Evolutionary conservation across 2,113 vertebrate species (phyloP).

Genomic region (Mormoops blainvillei): DNA sequence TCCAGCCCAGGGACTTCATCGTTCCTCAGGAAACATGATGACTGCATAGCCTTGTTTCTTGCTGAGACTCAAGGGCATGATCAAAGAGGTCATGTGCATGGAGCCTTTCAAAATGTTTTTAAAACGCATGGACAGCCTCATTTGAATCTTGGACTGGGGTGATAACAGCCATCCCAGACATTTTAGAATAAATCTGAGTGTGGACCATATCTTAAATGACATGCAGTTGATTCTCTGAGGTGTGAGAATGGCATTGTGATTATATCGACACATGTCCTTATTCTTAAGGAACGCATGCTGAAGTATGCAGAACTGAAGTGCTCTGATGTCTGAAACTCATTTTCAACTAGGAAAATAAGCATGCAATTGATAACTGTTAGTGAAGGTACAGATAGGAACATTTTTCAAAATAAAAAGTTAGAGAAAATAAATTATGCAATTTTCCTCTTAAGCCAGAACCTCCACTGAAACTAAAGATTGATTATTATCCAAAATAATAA

Average conservation of each 20-base stretch:
- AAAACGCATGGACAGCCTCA: background rate
- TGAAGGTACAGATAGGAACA: background rate
- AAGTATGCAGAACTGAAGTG: background rate
- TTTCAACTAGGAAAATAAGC: background rate
- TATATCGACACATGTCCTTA: background rate
- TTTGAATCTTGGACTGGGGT: background rate
- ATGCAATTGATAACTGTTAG: background rate
- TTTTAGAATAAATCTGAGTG: background rate
- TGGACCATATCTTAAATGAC: background rate
- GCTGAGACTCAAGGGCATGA: background rate
- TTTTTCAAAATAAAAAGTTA: background rate
- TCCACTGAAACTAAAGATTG: background rate
- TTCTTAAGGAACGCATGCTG: background rate
- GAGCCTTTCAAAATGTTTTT: constrained; percentile 2
- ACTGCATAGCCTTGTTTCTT: background rate
- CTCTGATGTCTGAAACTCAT: background rate
- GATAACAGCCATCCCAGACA: background rate
- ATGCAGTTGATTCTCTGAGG: background rate
- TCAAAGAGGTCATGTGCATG: background rate
- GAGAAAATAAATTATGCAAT: background rate
- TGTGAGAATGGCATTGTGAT: background rate
- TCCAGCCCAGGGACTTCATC: background rate
- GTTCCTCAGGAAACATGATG: background rate
- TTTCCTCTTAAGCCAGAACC: background rate
- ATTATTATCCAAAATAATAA: background rate